A percentile compares a stretch with the other conserved stretches of the same genome.
Evolutionary conservation across 2,797 vertebrate species (phyloP).

Genomic region (Trematomus bernacchii): DNA sequence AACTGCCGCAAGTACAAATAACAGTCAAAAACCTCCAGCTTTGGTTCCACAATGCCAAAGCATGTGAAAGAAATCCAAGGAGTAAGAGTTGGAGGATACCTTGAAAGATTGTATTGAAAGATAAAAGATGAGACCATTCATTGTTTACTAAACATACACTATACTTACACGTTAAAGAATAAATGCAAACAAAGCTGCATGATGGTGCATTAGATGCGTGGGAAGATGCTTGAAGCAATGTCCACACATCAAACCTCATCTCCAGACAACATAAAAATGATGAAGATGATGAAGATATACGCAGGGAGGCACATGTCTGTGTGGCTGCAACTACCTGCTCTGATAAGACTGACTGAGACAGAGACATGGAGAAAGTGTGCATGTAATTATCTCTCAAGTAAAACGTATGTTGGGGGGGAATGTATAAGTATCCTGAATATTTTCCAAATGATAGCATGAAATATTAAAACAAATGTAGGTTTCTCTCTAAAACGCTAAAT

Average conservation of each 20-base stretch:
- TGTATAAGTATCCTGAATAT: slow-evolving; percentile 5
- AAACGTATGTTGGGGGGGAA: not conserved
- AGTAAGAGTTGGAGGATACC: too few species aligned
- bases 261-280: slow-evolving; percentile 1
- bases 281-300: not conserved
- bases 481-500: not conserved
- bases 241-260: not conserved
- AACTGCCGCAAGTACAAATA: not conserved
- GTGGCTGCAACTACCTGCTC: slow-evolving; percentile 29
- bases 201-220: not conserved
- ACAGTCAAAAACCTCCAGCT: too few species aligned
- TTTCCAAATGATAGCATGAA: not conserved
- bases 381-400: not conserved
- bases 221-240: slow-evolving; percentile 7
- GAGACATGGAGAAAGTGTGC: not conserved
- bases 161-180: too few species aligned
- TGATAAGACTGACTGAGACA: not conserved
- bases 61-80: too few species aligned
- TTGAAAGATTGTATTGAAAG: too few species aligned
- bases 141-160: too few species aligned
- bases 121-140: too few species aligned
- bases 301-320: not conserved
- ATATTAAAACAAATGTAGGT: not conserved
- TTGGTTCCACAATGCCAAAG: too few species aligned
- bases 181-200: not conserved